Percentiles rank a stretch among this genome's conserved stretches.
Conservation (phyloP, 2,888 invertebrate species). For the Deroplatys truncata region DNA sequence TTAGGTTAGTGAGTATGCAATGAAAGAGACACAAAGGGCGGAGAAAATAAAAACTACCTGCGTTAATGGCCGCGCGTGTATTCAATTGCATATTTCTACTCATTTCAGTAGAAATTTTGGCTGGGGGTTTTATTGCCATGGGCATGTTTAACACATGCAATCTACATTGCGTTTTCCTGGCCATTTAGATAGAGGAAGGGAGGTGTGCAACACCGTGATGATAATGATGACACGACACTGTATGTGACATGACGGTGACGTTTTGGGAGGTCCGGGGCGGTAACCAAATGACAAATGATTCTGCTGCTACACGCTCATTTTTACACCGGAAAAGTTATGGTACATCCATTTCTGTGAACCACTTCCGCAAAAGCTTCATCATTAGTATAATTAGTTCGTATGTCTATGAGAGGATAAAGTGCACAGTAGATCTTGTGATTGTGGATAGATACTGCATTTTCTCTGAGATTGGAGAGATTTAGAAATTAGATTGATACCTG, state of each 20-base stretch:
- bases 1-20: too few species aligned
- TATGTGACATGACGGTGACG: not conserved
- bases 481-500: too few species aligned
- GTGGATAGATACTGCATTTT: too few species aligned
- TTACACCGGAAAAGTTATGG: not conserved
- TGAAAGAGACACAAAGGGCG: not conserved
- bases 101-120: not conserved
- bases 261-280: not conserved
- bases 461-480: too few species aligned
- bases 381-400: not conserved
- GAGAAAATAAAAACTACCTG: not conserved
- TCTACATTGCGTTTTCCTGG: not conserved
- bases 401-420: too few species aligned
- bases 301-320: not conserved
- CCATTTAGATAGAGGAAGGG: not conserved
- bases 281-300: not conserved
- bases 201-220: not conserved
- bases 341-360: not conserved
- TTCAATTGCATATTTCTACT: not conserved
- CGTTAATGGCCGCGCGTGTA: not conserved
- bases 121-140: not conserved
- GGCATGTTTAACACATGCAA: not conserved
- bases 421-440: too few species aligned
- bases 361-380: not conserved
- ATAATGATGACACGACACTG: not conserved